These are phyloP conservation scores for Flexamia atlantica DNA, from an alignment of 2,888 invertebrate species.

Conservation along the genomic window DNA sequence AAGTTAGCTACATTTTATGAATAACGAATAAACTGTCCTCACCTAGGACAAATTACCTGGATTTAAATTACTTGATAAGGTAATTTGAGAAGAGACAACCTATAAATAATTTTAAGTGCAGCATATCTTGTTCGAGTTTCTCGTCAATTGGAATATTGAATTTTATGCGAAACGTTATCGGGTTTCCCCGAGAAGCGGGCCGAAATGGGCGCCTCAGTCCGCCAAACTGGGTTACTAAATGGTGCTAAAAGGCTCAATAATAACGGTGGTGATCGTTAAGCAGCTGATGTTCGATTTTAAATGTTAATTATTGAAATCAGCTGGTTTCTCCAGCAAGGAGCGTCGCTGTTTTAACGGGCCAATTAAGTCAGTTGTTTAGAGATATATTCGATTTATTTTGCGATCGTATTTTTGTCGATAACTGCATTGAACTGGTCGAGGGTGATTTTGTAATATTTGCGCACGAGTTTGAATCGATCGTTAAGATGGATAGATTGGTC, in stretches of 20 bases:
- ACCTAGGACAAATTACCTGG: too few relatives aligned
- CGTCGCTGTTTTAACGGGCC: background rate
- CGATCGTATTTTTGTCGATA: background rate
- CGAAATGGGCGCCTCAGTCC: slow-evolving; percentile 1
- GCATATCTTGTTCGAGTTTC: background rate
- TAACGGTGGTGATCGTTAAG: slow-evolving; percentile 31
- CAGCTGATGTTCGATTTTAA: slow-evolving; percentile 26
- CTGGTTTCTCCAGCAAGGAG: background rate
- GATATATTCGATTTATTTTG: slow-evolving; percentile 5
- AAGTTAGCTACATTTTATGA: too few relatives aligned
- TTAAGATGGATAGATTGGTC: background rate
- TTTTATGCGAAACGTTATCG: background rate
- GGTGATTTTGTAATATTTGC: background rate
- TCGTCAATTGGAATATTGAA: background rate
- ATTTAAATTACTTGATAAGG: too few relatives aligned
- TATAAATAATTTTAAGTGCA: too few relatives aligned
- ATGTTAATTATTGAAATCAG: slow-evolving; percentile 37
- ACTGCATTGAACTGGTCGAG: background rate
- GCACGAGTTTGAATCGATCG: slow-evolving; percentile 12
- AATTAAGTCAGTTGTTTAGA: background rate
- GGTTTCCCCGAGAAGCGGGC: background rate
- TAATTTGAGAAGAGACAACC: too few relatives aligned
- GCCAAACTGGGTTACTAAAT: slow-evolving; percentile 36
- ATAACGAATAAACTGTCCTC: too few relatives aligned
- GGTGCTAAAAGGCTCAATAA: slow-evolving; percentile 35